Base-by-base conservation (phyloP, 2,888 invertebrate species). In the Euzetes globulus region DNA sequence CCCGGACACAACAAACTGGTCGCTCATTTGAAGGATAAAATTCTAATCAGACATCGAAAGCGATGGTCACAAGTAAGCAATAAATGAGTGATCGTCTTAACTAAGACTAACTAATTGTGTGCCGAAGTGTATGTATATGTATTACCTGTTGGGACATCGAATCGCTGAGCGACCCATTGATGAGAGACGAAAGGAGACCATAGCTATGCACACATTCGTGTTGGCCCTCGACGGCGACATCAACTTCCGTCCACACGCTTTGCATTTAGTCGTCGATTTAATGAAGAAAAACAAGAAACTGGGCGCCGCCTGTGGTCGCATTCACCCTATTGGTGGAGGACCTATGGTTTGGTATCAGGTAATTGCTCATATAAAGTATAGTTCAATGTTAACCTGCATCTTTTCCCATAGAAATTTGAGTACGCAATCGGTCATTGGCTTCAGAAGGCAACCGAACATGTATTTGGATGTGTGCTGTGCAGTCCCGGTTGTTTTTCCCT, bases 401-500 rank as follows among this genome's bases (percentile, higher is more conserved):
- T 29, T 9, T n/a, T 68, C 19, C 19, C 33, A 11, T 13, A 91
- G 83, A 88, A 88, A 82, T 94, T 94, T 81, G 94, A 94, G 82
- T 94, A 94, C 81, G 92, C 93, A 0, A 89, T 94, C 77, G 92
- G 93, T 5, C 93, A 94, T 85, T 94, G 94, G 94, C 86, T 94
- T 79, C 93, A 93, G 83, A 94, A 94, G 83, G 90, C 93, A 11
- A 92, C 93, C 0, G 94, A 94, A 82, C 92, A 94, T 82, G 89
- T 91, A 81, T 90, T 92, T 78, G 92, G 91, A 15, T 92, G 91
- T 82, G 94, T 94, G 2, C 87, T 94, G 22, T 94, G 94, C 82
- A 91, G 91, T 81, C 93, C 93, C 6, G 94, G 94, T 4, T 94
- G 94, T 83, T 95, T 94, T 84, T 93, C 93, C 0, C 85, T 95